Conservation (phyloP, 1,140 invertebrate genomes). For the Drosophila seguyi region DNA sequence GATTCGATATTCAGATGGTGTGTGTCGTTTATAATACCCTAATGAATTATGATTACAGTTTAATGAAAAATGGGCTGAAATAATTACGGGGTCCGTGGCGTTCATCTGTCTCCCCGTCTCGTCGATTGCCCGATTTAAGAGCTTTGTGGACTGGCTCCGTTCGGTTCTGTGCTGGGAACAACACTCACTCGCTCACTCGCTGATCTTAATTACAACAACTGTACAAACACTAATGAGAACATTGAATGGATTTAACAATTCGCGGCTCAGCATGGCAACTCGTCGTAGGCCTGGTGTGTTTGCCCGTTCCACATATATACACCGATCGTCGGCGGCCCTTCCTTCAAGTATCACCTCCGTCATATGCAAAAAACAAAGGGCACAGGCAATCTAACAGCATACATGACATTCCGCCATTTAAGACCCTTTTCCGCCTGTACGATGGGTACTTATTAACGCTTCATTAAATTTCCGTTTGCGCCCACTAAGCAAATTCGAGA, state of each 20-base stretch:
- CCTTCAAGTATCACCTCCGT: conserved; percentile 20
- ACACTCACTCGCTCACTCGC: conserved; percentile 29
- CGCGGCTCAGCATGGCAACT: conserved; percentile 36
- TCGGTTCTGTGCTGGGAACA: conserved; percentile 22
- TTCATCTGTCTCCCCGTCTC: conserved; percentile 10
- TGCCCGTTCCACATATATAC: conserved; percentile 43
- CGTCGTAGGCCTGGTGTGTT: conserved; percentile 32
- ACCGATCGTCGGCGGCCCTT: conserved; percentile 29
- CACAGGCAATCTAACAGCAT: conserved; percentile 13
- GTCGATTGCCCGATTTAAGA: conserved; percentile 43
- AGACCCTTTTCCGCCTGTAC: conserved; percentile 44
- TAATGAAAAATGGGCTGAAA: conserved; percentile 73
- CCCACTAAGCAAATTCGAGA: conserved; percentile 60
- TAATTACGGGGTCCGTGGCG: conserved; percentile 52
- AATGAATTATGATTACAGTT: conserved; percentile 82
- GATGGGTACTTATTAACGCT: conserved; percentile 76
- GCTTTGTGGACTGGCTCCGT: conserved; percentile 26
- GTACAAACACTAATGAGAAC: conserved; percentile 51
- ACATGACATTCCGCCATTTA: conserved; percentile 60
- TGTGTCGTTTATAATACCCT: conserved; percentile 57
- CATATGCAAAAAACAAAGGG: conserved; percentile 45
- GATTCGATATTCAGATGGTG: conserved; percentile 29
- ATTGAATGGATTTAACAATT: conserved; percentile 56
- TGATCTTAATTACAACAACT: conserved; percentile 73
- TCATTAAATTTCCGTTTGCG: conserved; percentile 70